Conservation (phyloP, 2,113 vertebrate genomes). For the Ammospiza nelsoni region DNA sequence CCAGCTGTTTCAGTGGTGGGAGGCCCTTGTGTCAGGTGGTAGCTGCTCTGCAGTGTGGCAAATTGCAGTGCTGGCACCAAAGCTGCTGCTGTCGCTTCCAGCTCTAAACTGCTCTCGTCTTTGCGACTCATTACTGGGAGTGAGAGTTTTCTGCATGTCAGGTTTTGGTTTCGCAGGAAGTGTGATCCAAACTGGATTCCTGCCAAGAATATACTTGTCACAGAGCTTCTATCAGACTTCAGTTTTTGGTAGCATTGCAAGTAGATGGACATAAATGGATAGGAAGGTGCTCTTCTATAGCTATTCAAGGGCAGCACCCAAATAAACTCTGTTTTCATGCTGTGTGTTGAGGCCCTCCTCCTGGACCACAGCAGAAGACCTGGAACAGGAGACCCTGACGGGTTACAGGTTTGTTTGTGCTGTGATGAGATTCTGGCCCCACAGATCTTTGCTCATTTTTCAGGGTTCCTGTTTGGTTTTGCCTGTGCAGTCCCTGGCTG, state of each 20-base stretch:
- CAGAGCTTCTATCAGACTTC: conserved; percentile 11
- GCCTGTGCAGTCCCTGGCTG: background rate
- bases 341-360: background rate
- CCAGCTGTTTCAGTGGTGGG: background rate
- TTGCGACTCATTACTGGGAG: background rate
- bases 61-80: conserved; percentile 19
- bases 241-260: background rate
- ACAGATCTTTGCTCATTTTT: background rate
- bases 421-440: background rate
- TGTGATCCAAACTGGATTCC: conserved; percentile 40
- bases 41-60: background rate
- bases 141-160: conserved; percentile 35
- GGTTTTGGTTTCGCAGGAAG: conserved; percentile 27
- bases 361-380: background rate
- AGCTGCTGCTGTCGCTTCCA: background rate
- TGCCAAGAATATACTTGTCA: background rate
- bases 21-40: background rate
- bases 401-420: background rate
- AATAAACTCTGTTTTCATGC: background rate
- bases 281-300: background rate
- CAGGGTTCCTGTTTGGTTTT: background rate
- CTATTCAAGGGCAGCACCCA: background rate
- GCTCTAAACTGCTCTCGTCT: conserved; percentile 30
- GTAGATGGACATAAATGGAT: background rate
- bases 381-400: background rate